A percentile compares a stretch with the other conserved stretches of the same genome.
phyloP scores from a whole-genome alignment of 2,888 invertebrate genomes.

The Drosophila mimetica region DNA sequence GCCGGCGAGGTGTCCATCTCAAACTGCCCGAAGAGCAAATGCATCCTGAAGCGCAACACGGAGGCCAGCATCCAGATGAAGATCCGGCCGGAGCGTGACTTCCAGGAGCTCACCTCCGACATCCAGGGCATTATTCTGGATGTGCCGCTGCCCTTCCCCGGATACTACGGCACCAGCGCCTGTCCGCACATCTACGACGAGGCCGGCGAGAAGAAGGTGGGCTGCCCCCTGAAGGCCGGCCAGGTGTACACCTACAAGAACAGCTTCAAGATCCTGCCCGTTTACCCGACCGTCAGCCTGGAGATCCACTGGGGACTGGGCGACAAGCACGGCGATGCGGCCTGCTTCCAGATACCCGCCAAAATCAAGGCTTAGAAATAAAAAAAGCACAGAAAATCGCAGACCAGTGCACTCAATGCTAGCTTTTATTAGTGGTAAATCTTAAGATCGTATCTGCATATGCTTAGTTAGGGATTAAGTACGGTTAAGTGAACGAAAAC shows the following conservation, averaged over 20 bases:
- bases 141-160: slow-evolving; percentile 89
- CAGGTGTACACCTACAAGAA: slow-evolving; percentile 89
- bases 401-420: slow-evolving; percentile 24
- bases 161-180: slow-evolving; percentile 89
- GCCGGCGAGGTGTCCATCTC: slow-evolving; percentile 86
- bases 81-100: slow-evolving; percentile 87
- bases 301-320: slow-evolving; percentile 88
- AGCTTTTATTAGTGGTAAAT: slow-evolving; percentile 52
- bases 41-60: slow-evolving; percentile 88
- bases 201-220: slow-evolving; percentile 86
- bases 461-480: slow-evolving; percentile 45
- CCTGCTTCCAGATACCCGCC: slow-evolving; percentile 90
- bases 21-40: slow-evolving; percentile 88
- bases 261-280: slow-evolving; percentile 85
- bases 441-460: slow-evolving; percentile 49
- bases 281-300: slow-evolving; percentile 86
- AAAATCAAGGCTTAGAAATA: slow-evolving; percentile 85
- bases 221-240: slow-evolving; percentile 89
- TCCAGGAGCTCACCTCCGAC: slow-evolving; percentile 86
- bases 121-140: slow-evolving; percentile 88
- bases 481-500: slow-evolving; percentile 49
- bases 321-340: slow-evolving; percentile 84
- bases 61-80: slow-evolving; percentile 86
- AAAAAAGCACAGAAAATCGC: neutral
- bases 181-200: slow-evolving; percentile 88